Base-by-base conservation (phyloP, 2,113 vertebrate genomes). In the Coreoperca whiteheadi region DNA sequence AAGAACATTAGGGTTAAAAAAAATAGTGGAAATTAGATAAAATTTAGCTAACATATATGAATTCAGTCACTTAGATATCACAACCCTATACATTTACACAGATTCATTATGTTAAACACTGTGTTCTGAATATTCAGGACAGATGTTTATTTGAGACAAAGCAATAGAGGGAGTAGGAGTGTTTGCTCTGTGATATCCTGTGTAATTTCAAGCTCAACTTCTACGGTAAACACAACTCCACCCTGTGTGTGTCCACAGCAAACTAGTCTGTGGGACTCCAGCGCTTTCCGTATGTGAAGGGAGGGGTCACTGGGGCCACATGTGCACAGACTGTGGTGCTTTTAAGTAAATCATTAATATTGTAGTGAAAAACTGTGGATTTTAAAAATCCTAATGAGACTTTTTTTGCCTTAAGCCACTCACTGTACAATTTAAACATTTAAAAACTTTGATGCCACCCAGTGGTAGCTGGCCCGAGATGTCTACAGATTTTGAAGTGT, bases 161-260 rank as follows among this genome's bases (percentile, higher is more conserved):
- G 75, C 75, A 60, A 12, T 2, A 2, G 30, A 77, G 25, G 77
- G 39, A 41, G 15, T 15, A 46, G 74, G 39, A 39, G n/a, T 82
- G 83, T 90, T 80, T 87, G 74, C 66, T 74, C 32, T 85, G 34
- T 70, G 53, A 11, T 32, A 53, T 74, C 51, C 50, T 48, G 39
- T n/a, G 12, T 77, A 39, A 79, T 73, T 53, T 77, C 23, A 77
- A 79, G 65, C 28, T 67, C 21, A 6, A 46, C 64, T 50, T 67
- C 71, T 25, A 80, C 64, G 12, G 79, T 81, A 86, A 93, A 93
- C 81, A 89, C 34, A 79, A 20, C 89, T 84, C 87, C 89, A 77
- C 91, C 93, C 85, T 87, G 63, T 61, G 68, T 65, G 69, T 86
- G 59, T 89, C 75, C 68, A 77, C 18, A 48, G 65, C 4, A 48